These are phyloP conservation scores for Meloidogyne exigua DNA, from an alignment of 1,140 invertebrate species.

Conservation along the genomic window DNA sequence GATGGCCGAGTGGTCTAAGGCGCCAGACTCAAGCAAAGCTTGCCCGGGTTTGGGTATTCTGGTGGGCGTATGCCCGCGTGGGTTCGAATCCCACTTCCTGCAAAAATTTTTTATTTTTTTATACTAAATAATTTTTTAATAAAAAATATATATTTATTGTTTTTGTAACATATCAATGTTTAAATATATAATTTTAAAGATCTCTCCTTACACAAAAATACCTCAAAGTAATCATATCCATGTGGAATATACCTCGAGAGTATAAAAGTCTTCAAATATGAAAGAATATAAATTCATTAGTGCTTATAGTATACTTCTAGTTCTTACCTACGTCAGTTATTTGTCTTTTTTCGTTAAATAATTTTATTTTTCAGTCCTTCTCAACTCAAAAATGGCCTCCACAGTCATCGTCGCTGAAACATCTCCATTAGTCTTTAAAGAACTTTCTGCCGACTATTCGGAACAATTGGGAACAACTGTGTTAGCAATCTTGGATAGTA, in stretches of 20 bases:
- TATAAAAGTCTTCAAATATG: too few relatives aligned
- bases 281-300: too few relatives aligned
- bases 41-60: constrained; percentile 21
- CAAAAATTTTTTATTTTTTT: constrained; percentile 3
- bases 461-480: neutral
- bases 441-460: neutral
- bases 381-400: neutral
- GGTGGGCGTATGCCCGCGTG: constrained; percentile 26
- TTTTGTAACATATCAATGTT: too few relatives aligned
- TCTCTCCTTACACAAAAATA: too few relatives aligned
- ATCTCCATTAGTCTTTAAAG: neutral
- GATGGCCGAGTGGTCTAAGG: constrained; percentile 24
- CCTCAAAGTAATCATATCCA: too few relatives aligned
- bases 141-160: too few relatives aligned
- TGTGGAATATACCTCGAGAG: too few relatives aligned
- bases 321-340: too few relatives aligned
- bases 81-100: constrained; percentile 29
- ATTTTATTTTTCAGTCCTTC: too few relatives aligned
- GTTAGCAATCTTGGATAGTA: neutral
- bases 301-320: too few relatives aligned
- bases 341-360: too few relatives aligned
- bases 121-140: neutral
- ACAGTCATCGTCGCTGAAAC: neutral
- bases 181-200: too few relatives aligned
- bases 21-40: constrained; percentile 21